A percentile compares a stretch with the other conserved stretches of the same genome.
Conservation (phyloP, 2,888 invertebrate genomes). For the Escarpia spicata region DNA sequence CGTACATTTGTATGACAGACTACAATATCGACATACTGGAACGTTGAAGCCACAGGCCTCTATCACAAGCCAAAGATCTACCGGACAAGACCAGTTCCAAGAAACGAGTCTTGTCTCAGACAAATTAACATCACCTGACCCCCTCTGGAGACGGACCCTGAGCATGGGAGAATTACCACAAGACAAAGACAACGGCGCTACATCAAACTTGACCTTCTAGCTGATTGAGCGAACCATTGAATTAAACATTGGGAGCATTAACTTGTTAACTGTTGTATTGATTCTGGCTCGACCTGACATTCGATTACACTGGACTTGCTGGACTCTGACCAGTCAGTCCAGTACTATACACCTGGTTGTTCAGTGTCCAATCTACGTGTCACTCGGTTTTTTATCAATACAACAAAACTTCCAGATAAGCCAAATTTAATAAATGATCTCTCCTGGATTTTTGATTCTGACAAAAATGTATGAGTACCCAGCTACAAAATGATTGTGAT, state of each 20-base stretch:
- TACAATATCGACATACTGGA: too few relatives aligned
- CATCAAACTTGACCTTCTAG: neutral
- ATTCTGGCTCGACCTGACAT: neutral
- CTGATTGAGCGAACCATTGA: neutral
- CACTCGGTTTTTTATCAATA: neutral
- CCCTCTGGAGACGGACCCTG: neutral
- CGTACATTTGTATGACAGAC: too few relatives aligned
- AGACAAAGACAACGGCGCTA: neutral
- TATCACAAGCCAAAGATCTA: neutral
- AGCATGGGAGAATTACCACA: neutral
- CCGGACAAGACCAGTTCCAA: neutral
- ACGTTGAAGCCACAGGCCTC: neutral
- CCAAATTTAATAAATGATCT: neutral
- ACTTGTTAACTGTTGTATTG: neutral
- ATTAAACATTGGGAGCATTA: neutral
- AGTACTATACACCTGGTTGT: neutral
- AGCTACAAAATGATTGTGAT: neutral
- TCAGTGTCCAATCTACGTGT: neutral
- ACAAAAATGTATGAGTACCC: neutral
- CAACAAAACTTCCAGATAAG: neutral
- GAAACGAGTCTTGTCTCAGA: neutral
- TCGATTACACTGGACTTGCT: neutral
- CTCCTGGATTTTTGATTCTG: neutral
- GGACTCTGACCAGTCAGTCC: neutral
- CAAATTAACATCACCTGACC: neutral